Base-by-base conservation (phyloP, 2,888 invertebrate species). In the Aleiodes leptofemur region DNA sequence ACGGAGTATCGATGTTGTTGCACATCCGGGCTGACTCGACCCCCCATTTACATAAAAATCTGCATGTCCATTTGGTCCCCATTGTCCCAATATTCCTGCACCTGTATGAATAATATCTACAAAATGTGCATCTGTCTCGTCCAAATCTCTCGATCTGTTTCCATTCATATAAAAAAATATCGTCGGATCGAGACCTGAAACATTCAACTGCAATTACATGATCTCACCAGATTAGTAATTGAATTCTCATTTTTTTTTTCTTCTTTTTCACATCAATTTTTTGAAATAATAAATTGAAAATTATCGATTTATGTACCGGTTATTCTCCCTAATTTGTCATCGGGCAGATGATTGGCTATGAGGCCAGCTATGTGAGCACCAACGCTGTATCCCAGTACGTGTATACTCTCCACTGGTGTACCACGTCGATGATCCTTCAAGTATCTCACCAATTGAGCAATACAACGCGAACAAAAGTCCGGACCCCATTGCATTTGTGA, bases 1-100 rank as follows among this genome's bases (percentile, higher is more conserved):
- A 96, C 96, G 94, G 84, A 96, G 95, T 66, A 96, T 91, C 0
- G 96, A 96, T 77, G 95, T 93, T 74, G 95, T 95, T 3, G 94
- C 94, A 86, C 96, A 96, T 77, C 96, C 96, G 0, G 96, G 96
- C 83, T 96, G 96, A 85, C 96, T 95, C 48, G 96, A 96, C 31
- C 96, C 95, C 0, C 96, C 96, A 84, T 96, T 96, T 68, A 96
- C 95, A 88, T 96, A 96, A 88, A 96, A 96, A 88, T 96, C 96
- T 0, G 95, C 96, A 86, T 96, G 96, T 0, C 96, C 96, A 79
- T 94, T 96, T 0, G 96, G 96, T 3, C 96, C 96, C 96, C 96
- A 96, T 85, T 96, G 96, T 0, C 96, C 96, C 34, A 96, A 91
- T 79, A 96, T 95, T 0, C 96, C 96, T 0, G 96, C 96, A 0